These are phyloP conservation scores for Galerucella nymphaeae DNA, from an alignment of 2,888 invertebrate genomes.

Conservation along the genomic window DNA sequence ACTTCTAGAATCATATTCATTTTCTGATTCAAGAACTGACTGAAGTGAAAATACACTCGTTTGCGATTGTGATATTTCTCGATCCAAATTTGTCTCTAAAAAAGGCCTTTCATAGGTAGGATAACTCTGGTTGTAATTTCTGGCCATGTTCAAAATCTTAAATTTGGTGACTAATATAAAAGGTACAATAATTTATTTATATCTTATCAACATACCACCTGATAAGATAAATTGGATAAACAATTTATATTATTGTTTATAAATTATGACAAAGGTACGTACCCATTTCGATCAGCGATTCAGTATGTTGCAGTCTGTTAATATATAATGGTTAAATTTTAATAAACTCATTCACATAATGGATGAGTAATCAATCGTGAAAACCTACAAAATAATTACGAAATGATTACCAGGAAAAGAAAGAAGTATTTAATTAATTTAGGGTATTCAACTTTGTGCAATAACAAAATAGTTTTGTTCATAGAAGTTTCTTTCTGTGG, in stretches of 20 bases:
- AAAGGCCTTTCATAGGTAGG: slow-evolving; percentile 36
- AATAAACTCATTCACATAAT: slow-evolving; percentile 24
- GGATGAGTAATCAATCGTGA: slow-evolving; percentile 28
- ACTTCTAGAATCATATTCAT: slow-evolving; percentile 42
- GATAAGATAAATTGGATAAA: slow-evolving; percentile 26
- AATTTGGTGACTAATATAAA: slow-evolving; percentile 30
- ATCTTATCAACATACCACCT: slow-evolving; percentile 17
- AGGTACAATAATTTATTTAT: slow-evolving; percentile 8
- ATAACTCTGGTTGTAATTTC: slow-evolving; percentile 18
- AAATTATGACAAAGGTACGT: slow-evolving; percentile 18
- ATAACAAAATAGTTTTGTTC: slow-evolving; percentile 12
- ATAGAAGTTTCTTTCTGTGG: too few relatives aligned
- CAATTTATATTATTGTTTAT: slow-evolving; percentile 16
- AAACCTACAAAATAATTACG: slow-evolving; percentile 12
- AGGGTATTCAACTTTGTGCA: slow-evolving; percentile 31
- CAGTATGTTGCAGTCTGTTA: slow-evolving; percentile 5
- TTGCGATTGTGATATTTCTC: slow-evolving; percentile 47
- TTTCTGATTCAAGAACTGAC: slow-evolving; percentile 50
- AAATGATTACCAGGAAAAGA: not conserved
- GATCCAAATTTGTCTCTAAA: slow-evolving; percentile 52
- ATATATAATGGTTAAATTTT: slow-evolving; percentile 4
- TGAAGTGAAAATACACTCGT: slow-evolving; percentile 53
- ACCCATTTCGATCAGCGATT: slow-evolving; percentile 30
- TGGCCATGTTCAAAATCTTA: slow-evolving; percentile 23
- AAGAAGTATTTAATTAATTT: not conserved